Percentiles rank a stretch among this genome's conserved stretches.
These are phyloP conservation scores for Crocidura indochinensis DNA, from an alignment of 2,797 vertebrate genomes.

Conservation along the genomic window DNA sequence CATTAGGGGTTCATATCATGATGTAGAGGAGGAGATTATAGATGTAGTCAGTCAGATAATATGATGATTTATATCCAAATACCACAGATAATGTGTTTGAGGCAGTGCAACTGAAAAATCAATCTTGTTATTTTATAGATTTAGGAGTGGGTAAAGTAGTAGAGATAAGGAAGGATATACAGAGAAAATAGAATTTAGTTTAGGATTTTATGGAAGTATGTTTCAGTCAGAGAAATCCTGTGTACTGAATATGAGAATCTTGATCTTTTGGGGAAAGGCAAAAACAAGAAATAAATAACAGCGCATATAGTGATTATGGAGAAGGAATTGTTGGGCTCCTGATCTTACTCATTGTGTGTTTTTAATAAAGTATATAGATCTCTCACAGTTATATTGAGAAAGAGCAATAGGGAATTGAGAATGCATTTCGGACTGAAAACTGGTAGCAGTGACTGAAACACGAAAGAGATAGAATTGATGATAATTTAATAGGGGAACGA, in stretches of 20 bases:
- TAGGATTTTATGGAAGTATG: not conserved
- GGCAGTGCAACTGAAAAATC: not conserved
- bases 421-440: too few species aligned
- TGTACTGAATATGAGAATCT: not conserved
- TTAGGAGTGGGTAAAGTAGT: not conserved
- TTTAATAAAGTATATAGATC: too few species aligned
- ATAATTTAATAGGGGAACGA: too few species aligned
- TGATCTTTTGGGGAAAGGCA: not conserved
- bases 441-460: too few species aligned
- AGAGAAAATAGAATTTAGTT: slow-evolving; percentile 10
- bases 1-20: not conserved
- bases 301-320: not conserved
- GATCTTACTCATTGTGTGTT: too few species aligned
- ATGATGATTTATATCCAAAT: not conserved
- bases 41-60: not conserved
- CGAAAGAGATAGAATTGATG: too few species aligned
- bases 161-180: not conserved
- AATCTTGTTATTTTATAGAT: not conserved
- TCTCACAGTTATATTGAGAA: too few species aligned
- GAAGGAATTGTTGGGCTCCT: not conserved
- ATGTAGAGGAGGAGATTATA: not conserved
- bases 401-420: too few species aligned
- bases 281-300: not conserved
- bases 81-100: not conserved
- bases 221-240: not conserved